These are phyloP conservation scores for Geopemphigus sp. DNA, from an alignment of 1,140 invertebrate species.

Conservation along the genomic window DNA sequence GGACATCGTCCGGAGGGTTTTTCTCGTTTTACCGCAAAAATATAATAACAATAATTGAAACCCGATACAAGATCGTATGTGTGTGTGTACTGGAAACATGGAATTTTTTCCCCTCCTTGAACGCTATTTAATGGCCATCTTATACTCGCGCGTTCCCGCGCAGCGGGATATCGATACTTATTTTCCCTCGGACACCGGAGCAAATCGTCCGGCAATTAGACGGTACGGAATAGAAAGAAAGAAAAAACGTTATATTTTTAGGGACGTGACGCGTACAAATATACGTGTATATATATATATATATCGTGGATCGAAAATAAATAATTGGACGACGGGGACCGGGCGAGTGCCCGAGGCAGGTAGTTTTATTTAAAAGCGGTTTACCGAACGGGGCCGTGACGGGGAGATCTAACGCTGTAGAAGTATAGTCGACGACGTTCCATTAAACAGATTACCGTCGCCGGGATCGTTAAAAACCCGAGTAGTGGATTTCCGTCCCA, in stretches of 20 bases:
- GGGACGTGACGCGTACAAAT: too few relatives aligned
- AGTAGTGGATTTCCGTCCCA: too few relatives aligned
- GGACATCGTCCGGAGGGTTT: conserved; percentile 38
- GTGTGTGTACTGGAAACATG: conserved; percentile 2
- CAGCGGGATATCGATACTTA: conserved; percentile 20
- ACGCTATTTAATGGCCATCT: conserved; percentile 37
- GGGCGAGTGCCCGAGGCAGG: neutral
- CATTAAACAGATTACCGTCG: conserved; percentile 39
- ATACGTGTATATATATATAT: neutral
- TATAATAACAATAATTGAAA: conserved; percentile 38
- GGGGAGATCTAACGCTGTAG: neutral
- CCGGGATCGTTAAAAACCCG: conserved; percentile 12
- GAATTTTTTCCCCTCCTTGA: conserved; percentile 2
- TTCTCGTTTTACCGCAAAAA: conserved; percentile 42
- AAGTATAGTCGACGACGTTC: too few relatives aligned
- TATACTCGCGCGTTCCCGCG: conserved; percentile 19
- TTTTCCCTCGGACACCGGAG: conserved; percentile 28
- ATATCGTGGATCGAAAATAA: conserved; percentile 24
- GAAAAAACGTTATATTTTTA: conserved; percentile 30
- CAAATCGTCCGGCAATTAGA: conserved; percentile 46
- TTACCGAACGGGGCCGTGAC: conserved; percentile 23
- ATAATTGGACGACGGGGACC: conserved; percentile 42
- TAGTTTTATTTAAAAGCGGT: conserved; percentile 38
- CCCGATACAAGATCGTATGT: conserved; percentile 35
- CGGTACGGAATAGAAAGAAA: neutral